Conservation (phyloP, 2,888 invertebrate genomes). For the Conchocele bisecta region DNA sequence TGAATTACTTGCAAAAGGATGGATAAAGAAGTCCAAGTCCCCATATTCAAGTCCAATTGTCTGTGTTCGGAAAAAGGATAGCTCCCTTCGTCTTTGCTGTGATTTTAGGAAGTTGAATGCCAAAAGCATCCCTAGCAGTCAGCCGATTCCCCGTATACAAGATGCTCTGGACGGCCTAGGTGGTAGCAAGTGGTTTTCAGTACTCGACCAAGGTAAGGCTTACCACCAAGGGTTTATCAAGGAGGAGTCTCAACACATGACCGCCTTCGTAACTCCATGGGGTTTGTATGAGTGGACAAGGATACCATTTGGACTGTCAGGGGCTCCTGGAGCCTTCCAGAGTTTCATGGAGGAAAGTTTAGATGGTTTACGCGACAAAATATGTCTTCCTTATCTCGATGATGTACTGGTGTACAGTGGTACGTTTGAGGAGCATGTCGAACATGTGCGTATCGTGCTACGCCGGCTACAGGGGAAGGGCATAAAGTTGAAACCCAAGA, state of each 20-base stretch:
- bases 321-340: conserved; percentile 51
- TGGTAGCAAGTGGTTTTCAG: conserved; percentile 45
- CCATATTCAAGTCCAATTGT: conserved; percentile 49
- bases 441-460: conserved; percentile 46
- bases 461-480: conserved; percentile 37
- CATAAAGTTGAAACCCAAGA: conserved; percentile 43
- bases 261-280: conserved; percentile 56
- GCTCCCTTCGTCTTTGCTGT: conserved; percentile 41
- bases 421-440: conserved; percentile 51
- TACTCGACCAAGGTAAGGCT: conserved; percentile 55
- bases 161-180: conserved; percentile 47
- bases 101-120: conserved; percentile 51
- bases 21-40: conserved; percentile 36
- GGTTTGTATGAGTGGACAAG: conserved; percentile 50
- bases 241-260: conserved; percentile 27
- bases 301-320: conserved; percentile 49
- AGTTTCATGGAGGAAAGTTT: conserved; percentile 43
- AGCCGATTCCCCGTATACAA: conserved; percentile 54
- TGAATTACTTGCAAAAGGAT: conserved; percentile 41
- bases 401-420: conserved; percentile 51
- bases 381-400: conserved; percentile 54
- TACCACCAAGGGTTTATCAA: conserved; percentile 58
- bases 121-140: conserved; percentile 32
- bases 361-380: conserved; percentile 32
- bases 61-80: conserved; percentile 54